Conservation (phyloP, 2,888 invertebrate species). For the Apotomis turbidana region DNA sequence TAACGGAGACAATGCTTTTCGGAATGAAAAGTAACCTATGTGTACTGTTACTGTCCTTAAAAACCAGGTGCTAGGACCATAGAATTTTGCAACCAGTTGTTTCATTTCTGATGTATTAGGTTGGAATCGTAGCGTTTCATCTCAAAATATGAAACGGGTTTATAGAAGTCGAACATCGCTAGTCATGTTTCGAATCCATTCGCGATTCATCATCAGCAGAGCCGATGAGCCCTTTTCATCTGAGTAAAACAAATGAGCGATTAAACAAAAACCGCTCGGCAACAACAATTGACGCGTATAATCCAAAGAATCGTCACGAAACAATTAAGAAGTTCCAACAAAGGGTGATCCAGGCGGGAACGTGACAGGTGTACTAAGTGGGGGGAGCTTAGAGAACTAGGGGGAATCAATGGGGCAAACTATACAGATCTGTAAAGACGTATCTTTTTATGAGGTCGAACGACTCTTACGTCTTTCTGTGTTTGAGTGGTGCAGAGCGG, state of each 20-base stretch:
- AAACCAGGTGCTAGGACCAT: too few species aligned
- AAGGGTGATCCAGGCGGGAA: constrained; percentile 47
- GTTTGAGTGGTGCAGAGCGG: background rate
- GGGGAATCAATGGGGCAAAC: background rate
- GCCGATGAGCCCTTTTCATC: too few species aligned
- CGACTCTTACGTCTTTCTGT: background rate
- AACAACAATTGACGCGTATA: constrained; percentile 34
- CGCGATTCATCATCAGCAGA: too few species aligned
- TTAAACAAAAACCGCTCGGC: constrained; percentile 15
- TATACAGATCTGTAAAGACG: background rate
- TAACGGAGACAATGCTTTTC: too few species aligned
- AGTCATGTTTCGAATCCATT: too few species aligned
- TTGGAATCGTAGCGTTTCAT: too few species aligned
- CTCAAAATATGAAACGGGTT: too few species aligned
- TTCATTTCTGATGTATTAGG: too few species aligned
- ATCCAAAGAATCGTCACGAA: constrained; percentile 55
- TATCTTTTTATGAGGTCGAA: background rate
- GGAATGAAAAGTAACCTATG: too few species aligned
- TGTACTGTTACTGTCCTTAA: too few species aligned
- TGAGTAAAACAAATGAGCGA: constrained; percentile 7
- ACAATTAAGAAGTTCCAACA: constrained; percentile 54
- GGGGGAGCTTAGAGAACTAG: constrained; percentile 11
- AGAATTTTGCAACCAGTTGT: too few species aligned
- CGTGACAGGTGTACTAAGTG: constrained; percentile 41
- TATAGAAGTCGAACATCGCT: too few species aligned